These are phyloP conservation scores for Carabus problematicus DNA, from an alignment of 2,888 invertebrate species.

Conservation along the genomic window DNA sequence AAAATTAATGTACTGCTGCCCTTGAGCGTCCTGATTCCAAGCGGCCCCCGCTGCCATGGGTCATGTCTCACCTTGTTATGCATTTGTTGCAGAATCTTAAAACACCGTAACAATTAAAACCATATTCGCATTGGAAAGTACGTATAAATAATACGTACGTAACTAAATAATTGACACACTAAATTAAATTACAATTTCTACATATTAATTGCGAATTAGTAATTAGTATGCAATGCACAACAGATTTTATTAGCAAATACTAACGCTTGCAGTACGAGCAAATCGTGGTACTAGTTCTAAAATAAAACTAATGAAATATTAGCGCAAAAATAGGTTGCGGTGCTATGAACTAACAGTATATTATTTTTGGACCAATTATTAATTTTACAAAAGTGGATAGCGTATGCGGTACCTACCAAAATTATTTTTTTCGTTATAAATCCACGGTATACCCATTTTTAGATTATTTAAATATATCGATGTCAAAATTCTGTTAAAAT, in stretches of 20 bases:
- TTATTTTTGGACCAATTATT: background rate
- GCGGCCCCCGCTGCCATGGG: constrained; percentile 32
- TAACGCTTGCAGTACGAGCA: too few relatives aligned
- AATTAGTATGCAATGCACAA: background rate
- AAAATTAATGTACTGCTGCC: constrained; percentile 18
- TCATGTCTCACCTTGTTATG: constrained; percentile 32
- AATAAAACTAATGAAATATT: too few relatives aligned
- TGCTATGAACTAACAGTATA: constrained; percentile 2
- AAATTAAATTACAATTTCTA: constrained; percentile 8
- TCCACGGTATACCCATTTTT: too few relatives aligned
- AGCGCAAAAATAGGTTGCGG: background rate
- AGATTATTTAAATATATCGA: too few relatives aligned
- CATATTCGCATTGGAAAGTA: too few relatives aligned
- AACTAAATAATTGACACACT: background rate
- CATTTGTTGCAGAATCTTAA: constrained; percentile 36
- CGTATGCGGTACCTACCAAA: background rate
- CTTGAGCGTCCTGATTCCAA: constrained; percentile 24
- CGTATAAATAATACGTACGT: background rate
- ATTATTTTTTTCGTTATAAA: background rate
- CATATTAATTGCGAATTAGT: background rate
- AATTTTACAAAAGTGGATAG: background rate
- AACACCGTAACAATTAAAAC: background rate
- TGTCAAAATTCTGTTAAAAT: background rate
- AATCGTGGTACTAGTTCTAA: too few relatives aligned
- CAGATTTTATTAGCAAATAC: too few relatives aligned